Conservation (phyloP, 2,113 vertebrate species). For the Chaetorhynchus papuensis region DNA sequence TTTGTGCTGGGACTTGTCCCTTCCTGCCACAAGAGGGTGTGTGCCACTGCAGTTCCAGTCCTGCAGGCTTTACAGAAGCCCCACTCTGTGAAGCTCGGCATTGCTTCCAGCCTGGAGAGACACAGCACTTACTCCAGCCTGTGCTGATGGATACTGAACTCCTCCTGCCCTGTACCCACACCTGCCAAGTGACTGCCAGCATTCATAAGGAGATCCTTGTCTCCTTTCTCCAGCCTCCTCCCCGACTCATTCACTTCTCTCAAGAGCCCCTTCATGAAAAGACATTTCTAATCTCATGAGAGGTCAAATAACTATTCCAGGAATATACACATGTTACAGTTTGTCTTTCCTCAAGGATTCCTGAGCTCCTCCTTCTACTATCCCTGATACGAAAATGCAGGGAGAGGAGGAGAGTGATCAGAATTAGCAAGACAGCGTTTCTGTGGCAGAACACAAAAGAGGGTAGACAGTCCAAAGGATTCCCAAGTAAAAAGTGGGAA, state of each 20-base stretch:
- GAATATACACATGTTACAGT: neutral
- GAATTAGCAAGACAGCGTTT: neutral
- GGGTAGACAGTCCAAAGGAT: neutral
- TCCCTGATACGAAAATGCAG: neutral
- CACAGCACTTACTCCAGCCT: neutral
- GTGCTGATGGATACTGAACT: neutral
- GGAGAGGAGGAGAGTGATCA: neutral
- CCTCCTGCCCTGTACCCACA: neutral
- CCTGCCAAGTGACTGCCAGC: neutral
- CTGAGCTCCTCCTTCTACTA: neutral
- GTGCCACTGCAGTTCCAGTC: neutral
- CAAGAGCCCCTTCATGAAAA: neutral
- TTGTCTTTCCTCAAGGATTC: neutral
- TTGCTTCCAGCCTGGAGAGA: neutral
- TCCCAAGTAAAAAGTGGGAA: neutral
- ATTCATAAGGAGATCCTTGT: neutral
- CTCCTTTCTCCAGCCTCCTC: neutral
- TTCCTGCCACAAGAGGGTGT: constrained; percentile 63
- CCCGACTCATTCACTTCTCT: neutral
- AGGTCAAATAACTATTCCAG: neutral
- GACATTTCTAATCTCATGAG: neutral
- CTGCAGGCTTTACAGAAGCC: neutral
- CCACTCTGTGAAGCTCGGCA: neutral
- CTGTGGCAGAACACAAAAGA: neutral
- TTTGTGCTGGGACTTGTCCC: neutral